Conservation (phyloP, 2,888 invertebrate species). For the Leptopilina syphax region DNA sequence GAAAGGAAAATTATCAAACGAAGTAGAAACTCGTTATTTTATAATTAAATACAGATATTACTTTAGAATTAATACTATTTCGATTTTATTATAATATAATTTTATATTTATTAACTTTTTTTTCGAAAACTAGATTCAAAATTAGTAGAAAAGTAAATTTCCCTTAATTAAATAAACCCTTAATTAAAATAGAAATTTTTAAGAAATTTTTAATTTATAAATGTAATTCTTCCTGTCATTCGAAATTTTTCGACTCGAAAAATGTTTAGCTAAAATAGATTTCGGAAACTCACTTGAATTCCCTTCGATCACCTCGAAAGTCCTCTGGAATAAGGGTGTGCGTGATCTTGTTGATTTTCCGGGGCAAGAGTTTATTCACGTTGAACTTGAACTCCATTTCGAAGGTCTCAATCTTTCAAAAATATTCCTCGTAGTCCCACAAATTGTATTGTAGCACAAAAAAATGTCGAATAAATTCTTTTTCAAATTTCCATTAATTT, state of each 20-base stretch:
- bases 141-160: too few relatives aligned
- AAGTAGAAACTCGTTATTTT: too few relatives aligned
- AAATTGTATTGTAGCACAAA: neutral
- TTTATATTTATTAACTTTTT: too few relatives aligned
- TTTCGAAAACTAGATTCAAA: too few relatives aligned
- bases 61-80: too few relatives aligned
- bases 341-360: slow-evolving; percentile 74
- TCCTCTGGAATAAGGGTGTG: slow-evolving; percentile 72
- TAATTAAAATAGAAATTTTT: too few relatives aligned
- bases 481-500: neutral
- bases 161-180: too few relatives aligned
- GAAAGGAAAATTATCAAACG: too few relatives aligned
- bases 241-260: neutral
- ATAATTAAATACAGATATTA: too few relatives aligned
- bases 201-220: too few relatives aligned
- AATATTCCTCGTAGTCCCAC: slow-evolving; percentile 22
- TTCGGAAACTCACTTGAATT: slow-evolving; percentile 67
- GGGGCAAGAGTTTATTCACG: slow-evolving; percentile 72
- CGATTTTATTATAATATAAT: too few relatives aligned
- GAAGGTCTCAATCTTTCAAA: slow-evolving; percentile 22
- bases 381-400: slow-evolving; percentile 74
- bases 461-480: neutral
- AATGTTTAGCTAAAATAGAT: neutral
- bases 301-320: slow-evolving; percentile 72
- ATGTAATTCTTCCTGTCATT: neutral